Evolutionary conservation across 2,888 invertebrate species (phyloP).

Genomic region (Chrysodeixis includens): DNA sequence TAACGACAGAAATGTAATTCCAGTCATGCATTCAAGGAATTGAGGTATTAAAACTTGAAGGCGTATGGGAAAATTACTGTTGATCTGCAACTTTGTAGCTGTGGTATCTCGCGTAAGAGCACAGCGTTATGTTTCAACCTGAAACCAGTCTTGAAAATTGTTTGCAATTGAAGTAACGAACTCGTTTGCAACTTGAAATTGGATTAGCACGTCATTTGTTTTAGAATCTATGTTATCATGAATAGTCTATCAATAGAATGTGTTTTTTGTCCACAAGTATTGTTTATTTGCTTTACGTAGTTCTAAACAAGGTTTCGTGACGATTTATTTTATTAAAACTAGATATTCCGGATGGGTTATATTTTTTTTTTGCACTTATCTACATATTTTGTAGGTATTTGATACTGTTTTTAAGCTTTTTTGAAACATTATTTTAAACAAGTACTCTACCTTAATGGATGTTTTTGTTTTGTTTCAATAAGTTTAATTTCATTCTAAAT

Average conservation of each 20-base stretch:
- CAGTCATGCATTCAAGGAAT: not conserved
- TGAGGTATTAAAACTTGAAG: slow-evolving; percentile 6
- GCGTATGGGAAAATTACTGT: slow-evolving; percentile 8
- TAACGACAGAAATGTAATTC: slow-evolving; percentile 3
- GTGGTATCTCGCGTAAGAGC: not conserved
- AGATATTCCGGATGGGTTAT: not conserved
- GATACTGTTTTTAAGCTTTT: no score
- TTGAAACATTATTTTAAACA: no score
- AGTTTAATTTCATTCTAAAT: no score
- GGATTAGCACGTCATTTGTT: not conserved
- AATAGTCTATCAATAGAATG: not conserved
- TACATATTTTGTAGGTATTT: no score
- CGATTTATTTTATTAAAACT: not conserved
- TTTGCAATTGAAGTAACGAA: not conserved
- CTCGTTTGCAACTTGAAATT: not conserved
- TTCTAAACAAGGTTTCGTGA: not conserved
- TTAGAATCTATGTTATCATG: not conserved
- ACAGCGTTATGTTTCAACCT: not conserved
- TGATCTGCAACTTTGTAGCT: slow-evolving; percentile 12
- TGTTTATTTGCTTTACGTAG: not conserved
- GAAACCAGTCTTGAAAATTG: not conserved
- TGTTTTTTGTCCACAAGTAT: not conserved
- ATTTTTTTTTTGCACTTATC: no score
- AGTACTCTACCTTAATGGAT: no score
- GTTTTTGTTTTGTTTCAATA: no score